These are phyloP conservation scores for Agrypnia vestita DNA, from an alignment of 1,140 invertebrate species.

Conservation along the genomic window DNA sequence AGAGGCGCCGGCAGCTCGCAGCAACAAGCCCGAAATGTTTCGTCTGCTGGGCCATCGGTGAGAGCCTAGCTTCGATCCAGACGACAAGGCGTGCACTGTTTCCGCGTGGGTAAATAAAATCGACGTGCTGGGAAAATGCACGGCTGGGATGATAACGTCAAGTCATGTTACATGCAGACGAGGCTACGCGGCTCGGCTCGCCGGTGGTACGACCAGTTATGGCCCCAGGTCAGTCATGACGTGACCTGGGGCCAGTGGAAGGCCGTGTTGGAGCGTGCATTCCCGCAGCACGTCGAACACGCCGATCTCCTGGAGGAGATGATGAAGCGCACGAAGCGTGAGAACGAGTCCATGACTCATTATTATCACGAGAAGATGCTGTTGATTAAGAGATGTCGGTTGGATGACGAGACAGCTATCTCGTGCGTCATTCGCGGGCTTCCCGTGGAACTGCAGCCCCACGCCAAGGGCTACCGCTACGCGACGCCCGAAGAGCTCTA, in stretches of 20 bases:
- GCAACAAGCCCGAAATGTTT: not conserved
- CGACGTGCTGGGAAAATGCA: not conserved
- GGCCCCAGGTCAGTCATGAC: too few species aligned
- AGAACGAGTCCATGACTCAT: too few species aligned
- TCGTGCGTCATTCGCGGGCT: not conserved
- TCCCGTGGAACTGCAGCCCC: not conserved
- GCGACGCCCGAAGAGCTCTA: not conserved
- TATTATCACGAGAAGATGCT: too few species aligned
- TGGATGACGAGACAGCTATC: slow-evolving; percentile 6
- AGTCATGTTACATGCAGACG: slow-evolving; percentile 11
- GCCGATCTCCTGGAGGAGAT: not conserved
- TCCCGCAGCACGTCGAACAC: not conserved
- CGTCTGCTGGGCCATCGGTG: not conserved
- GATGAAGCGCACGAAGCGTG: too few species aligned
- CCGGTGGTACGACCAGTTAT: slow-evolving; percentile 2
- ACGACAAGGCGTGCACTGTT: not conserved
- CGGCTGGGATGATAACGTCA: not conserved
- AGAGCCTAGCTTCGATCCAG: not conserved
- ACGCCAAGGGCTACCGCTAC: not conserved
- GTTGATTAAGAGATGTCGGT: too few species aligned
- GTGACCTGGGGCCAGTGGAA: slow-evolving; percentile 2
- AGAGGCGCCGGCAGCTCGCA: not conserved
- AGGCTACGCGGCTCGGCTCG: not conserved
- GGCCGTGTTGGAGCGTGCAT: not conserved
- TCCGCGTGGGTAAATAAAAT: not conserved